Base-by-base conservation (phyloP, 2,797 vertebrate species). In the Platyrinchus mystaceus region DNA sequence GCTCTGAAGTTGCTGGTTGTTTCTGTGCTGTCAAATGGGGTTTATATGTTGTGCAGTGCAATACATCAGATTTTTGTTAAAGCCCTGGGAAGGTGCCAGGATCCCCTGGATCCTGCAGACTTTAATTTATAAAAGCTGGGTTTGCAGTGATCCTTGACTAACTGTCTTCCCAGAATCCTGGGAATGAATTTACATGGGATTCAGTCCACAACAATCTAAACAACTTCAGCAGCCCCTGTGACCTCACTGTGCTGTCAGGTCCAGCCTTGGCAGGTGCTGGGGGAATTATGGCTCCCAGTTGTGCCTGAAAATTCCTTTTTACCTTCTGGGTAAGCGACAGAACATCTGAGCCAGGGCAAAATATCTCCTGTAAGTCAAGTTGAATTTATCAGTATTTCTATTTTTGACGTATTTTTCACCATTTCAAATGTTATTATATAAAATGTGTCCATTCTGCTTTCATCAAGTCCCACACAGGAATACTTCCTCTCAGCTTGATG, bases 371-470 rank as follows among this genome's bases (percentile, higher is more conserved):
- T 32, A 41, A 90, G 75, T 91, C 89, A 71, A 36, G 78, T 37
- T 66, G 49, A 80, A 80, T 92, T 83, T 71, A 58, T 87, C 84
- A 87, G 7, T 56, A 9, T 55, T 92, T 76, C 63, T 49, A 24
- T 44, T 84, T 71, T 32, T 44, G 14, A 22, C 50, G 7, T 50
- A 11, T 36, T 88, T 87, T 74, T 93, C 81, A 53, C 60, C 14
- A 13, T 67, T 82, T 83, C 63, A 52, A 26, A 10, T 55, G 6
- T 2, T 30, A 4, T 5, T 59, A 0, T 17, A 11, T 70, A 17
- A 83, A 73, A 79, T 6, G 0, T 71, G 86, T 74, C 64, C 26
- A 1, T 60, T 93, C 49, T 79, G 39, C 23, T 94, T 55, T 58
- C 56, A 34, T 77, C 82, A 92, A 1, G 69, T 70, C 41, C 28